Base-by-base conservation (phyloP, 2,797 vertebrate species). In the Sparidentex hasta region DNA sequence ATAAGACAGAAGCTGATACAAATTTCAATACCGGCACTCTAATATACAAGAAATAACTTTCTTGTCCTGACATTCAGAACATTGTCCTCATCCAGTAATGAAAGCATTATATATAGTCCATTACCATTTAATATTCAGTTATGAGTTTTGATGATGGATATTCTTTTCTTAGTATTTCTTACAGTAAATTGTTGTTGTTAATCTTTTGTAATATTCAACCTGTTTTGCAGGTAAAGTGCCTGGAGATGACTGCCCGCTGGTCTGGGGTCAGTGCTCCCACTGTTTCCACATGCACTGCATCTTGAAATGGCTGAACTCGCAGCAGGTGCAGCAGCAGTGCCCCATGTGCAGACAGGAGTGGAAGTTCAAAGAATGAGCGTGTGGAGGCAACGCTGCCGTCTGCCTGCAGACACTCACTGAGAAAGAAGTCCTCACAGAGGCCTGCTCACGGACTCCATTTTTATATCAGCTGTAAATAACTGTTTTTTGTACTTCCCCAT, bases 271-370 rank as follows among this genome's bases (percentile, higher is more conserved):
- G 94, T 99, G 98, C 78, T 99, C 98, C 0, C 98, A 99, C 91
- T 99, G 98, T 83, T 99, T 99, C 94, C 98, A 99, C 87, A 99
- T 99, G 98, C 98, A 99, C 91, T 99, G 98, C 91, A 99, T 99
- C 94, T 94, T 99, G 86, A 99, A 99, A 87, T 99, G 98, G 98
- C 96, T 99, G 57, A 97, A 99, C 90, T 97, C 98, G 0, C 98
- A 99, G 95, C 98, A 99, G 89, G 97, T 97, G 43, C 98, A 99
- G 94, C 98, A 99, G 93, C 98, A 98, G 93, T 99, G 98, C 33
- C 98, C 98, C 58, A 99, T 99, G 98, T 99, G 98, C 83, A 96
- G 98, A 12, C 98, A 99, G 90, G 98, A 99, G 89, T 99, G 98
- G 98, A 99, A 98, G 90, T 99, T 99, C 90, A 97, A 97, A 84